Evolutionary conservation across 23 tunicate genomes (phyloP).

Genomic region (Trididemnum clinides): DNA sequence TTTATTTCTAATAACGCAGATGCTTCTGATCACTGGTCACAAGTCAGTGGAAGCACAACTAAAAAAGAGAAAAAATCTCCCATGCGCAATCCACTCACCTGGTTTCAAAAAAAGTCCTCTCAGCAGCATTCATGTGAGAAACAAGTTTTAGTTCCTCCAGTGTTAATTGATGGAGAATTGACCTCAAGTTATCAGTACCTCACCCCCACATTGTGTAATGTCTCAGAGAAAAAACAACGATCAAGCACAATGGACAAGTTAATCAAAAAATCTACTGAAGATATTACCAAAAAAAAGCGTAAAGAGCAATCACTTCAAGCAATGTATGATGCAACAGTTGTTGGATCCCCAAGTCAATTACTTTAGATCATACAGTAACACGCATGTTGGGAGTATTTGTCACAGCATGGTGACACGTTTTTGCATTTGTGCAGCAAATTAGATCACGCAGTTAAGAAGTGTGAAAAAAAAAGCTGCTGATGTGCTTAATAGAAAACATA

Average conservation of each 20-base stretch:
- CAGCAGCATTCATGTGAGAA: neutral
- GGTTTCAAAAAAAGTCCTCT: neutral
- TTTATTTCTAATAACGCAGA: neutral
- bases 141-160: conserved; percentile 73
- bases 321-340: conserved; percentile 55
- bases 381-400: no score
- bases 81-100: neutral
- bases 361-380: no score
- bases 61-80: neutral
- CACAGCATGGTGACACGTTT: no score
- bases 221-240: neutral
- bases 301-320: conserved; percentile 67
- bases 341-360: no score
- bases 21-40: neutral
- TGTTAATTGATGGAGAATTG: conserved; percentile 76
- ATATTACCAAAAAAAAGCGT: conserved; percentile 16
- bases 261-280: neutral
- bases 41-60: no score
- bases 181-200: conserved; percentile 65
- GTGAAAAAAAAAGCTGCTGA: neutral
- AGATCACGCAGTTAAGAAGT: neutral
- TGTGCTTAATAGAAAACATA: conserved; percentile 62
- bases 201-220: conserved; percentile 29
- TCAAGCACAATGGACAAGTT: conserved; percentile 17
- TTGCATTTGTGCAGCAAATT: no score